phyloP scores from a whole-genome alignment of 2,888 invertebrate genomes.

The Watsonalla cultraria region DNA sequence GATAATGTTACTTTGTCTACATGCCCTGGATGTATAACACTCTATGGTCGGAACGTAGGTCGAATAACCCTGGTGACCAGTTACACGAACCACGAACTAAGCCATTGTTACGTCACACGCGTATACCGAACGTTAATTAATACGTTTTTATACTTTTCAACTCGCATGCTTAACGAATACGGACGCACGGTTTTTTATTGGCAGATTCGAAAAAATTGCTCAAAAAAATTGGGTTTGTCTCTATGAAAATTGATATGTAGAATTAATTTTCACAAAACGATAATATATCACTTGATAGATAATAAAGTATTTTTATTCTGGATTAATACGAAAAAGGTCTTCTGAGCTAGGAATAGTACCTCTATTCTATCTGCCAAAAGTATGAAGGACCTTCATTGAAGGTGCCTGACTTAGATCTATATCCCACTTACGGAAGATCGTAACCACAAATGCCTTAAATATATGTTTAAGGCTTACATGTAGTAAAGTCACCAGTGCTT shows the following conservation, averaged over 20 bases:
- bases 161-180: background rate
- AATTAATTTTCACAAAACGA: background rate
- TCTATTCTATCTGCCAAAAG: too few relatives aligned
- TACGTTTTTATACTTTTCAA: conserved; percentile 14
- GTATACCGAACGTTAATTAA: conserved; percentile 20
- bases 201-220: background rate
- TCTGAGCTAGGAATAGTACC: too few relatives aligned
- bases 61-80: background rate
- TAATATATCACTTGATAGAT: background rate
- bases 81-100: conserved; percentile 1
- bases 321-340: too few relatives aligned
- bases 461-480: too few relatives aligned
- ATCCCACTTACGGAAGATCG: too few relatives aligned
- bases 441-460: too few relatives aligned
- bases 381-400: too few relatives aligned
- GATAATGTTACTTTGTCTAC: too few relatives aligned
- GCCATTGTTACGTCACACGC: conserved; percentile 1
- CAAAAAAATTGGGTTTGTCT: background rate
- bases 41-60: background rate
- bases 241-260: background rate
- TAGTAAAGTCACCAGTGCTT: too few relatives aligned
- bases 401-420: too few relatives aligned
- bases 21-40: too few relatives aligned
- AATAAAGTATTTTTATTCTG: too few relatives aligned
- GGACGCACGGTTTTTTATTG: background rate